Evolutionary conservation across 2,797 vertebrate species (phyloP).

Genomic region (Coreius guichenoti): DNA sequence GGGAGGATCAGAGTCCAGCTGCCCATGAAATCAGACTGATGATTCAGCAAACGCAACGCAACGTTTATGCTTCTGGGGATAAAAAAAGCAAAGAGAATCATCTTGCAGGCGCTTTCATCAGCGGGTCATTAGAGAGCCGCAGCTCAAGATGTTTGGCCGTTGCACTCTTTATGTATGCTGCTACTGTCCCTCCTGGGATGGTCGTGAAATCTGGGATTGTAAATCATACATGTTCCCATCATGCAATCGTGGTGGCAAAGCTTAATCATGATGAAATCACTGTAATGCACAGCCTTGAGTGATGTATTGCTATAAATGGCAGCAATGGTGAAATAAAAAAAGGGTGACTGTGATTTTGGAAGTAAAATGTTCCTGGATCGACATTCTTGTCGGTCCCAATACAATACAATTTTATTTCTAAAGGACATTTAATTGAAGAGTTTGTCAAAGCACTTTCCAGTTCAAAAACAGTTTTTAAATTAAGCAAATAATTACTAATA

Average conservation of each 20-base stretch:
- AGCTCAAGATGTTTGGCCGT: conserved; percentile 27
- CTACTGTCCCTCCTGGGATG: not conserved
- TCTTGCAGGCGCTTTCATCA: conserved; percentile 62
- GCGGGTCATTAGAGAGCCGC: conserved; percentile 27
- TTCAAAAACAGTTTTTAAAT: not conserved
- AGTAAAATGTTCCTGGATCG: not conserved
- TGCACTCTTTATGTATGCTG: conserved; percentile 14
- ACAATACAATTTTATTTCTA: not conserved
- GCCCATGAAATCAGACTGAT: conserved; percentile 70
- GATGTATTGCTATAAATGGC: not conserved
- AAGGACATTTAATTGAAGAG: not conserved
- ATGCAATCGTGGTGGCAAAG: not conserved
- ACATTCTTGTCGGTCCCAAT: too few species aligned
- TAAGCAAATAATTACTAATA: not conserved
- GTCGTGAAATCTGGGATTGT: not conserved
- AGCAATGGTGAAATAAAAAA: not conserved
- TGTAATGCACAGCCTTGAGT: not conserved
- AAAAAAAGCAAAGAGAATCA: conserved; percentile 36
- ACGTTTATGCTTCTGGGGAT: conserved; percentile 51
- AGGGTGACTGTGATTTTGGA: not conserved
- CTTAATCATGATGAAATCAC: conserved; percentile 5
- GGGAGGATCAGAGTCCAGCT: conserved; percentile 73
- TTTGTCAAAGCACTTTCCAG: not conserved
- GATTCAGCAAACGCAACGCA: conserved; percentile 73
- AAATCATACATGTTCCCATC: not conserved